Base-by-base conservation (phyloP, 2,113 vertebrate genomes). In the Dinomys branickii region DNA sequence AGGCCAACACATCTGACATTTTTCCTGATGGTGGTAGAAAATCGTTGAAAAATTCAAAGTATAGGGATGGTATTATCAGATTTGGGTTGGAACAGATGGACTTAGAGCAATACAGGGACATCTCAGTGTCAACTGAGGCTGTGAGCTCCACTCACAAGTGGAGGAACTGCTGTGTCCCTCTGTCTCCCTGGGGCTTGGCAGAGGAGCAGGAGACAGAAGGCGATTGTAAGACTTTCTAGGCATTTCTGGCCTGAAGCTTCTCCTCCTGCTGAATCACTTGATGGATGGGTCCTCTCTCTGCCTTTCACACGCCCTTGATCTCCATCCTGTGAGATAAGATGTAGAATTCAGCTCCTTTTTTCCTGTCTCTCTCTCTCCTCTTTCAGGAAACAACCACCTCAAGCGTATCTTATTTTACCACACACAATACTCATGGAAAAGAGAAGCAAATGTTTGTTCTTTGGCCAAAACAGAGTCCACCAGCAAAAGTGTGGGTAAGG, bases 381-480 rank as follows among this genome's bases (percentile, higher is more conserved):
- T 80, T 95, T 87, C 41, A 56, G 73, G 41, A 94, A 97, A 85
- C 26, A 87, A 35, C 1, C 19, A 82, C 56, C 61, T 94, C 8
- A 65, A 71, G n/a, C 59, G 50, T 63, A 54, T 86, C 33, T 56
- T 75, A 12, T 54, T 84, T 93, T 50, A 61, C 50, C 7, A 81
- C 13, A 28, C 33, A 95, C 19, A 78, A 47, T 82, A 20, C 28
- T 88, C 30, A 11, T 90, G 38, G 56, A 90, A 59, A 65, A 95
- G 17, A 88, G 63, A 86, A 90, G 63, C 77, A 61, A 63, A 44
- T 14, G 54, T 88, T 97, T 93, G 65, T 33, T 54, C 44, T 93
- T 38, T 35, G 65, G 16, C 52, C 58, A 50, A 84, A 81, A 73
- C 20, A 38, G 56, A 89, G 26, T 56, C n/a, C 10, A 16, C 73